Evolutionary conservation across 2,888 invertebrate species (phyloP).

Genomic region (Embidobia sp.): DNA sequence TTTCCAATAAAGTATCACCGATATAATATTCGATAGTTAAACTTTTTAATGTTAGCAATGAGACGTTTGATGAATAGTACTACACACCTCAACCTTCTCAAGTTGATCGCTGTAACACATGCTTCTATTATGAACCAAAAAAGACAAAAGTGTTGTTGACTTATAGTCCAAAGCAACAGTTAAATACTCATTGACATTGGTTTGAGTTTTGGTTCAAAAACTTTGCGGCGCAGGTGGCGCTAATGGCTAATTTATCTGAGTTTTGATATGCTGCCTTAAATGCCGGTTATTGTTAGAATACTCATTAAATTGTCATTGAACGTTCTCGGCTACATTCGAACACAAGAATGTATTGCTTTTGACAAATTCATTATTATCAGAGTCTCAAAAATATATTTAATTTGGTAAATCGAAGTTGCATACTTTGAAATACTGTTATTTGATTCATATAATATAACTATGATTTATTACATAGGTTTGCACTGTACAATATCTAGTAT

Average conservation of each 20-base stretch:
- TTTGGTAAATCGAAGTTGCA: no score
- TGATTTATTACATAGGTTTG: no score
- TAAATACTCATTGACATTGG: background rate
- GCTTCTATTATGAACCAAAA: background rate
- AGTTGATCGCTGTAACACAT: constrained; percentile 18
- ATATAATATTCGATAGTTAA: no score
- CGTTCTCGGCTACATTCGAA: constrained; percentile 13
- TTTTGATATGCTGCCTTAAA: constrained; percentile 24
- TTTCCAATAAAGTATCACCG: no score
- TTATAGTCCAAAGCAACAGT: constrained; percentile 12
- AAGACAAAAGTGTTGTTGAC: background rate
- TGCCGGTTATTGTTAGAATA: constrained; percentile 43
- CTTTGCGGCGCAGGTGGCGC: constrained; percentile 29
- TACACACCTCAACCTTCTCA: constrained; percentile 26
- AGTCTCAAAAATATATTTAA: no score
- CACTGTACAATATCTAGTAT: no score
- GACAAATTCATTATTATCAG: no score
- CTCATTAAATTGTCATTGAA: constrained; percentile 53
- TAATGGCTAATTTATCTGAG: constrained; percentile 18
- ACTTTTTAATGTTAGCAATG: no score
- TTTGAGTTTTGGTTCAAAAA: constrained; percentile 26
- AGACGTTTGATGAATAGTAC: constrained; percentile 29
- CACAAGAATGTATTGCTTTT: no score
- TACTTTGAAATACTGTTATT: no score
- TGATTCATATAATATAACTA: no score